Evolutionary conservation across 2,888 invertebrate genomes (phyloP), one percentile per base, ranked within the genome.

Genomic region (Dryobota labecula): DNA sequence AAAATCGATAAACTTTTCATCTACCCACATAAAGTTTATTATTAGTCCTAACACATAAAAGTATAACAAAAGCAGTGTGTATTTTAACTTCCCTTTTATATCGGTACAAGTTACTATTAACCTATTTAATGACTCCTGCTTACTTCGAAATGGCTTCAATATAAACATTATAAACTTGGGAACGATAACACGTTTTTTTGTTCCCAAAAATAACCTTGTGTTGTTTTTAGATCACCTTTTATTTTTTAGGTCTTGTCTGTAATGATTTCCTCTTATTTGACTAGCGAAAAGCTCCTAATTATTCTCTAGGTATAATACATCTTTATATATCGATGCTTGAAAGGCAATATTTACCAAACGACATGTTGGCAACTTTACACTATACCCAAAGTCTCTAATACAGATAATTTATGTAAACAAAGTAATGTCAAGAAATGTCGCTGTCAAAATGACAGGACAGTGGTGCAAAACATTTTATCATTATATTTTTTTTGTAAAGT

Each of bases 51-150:
- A 41, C 63, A 11, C 33, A 51, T 27, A 57, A 57, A 57, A 36
- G 13, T 5, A n/a, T 57, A 61, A 71, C 76, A 80, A 80, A 82
- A 58, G 64, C 82, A 30, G 5, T 51, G 47, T 71, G 47, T 70
- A 54, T 82, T 75, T 60, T 41, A 71, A 63, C 47, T 61, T 27
- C n/a, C 43, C 53, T 57, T 57, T 75, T 70, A 64, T 41, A 70
- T 27, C 58, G n/a, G 30, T 53, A 36, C 36, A 15, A 73, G 73
- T 47, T 74, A 74, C 78, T 68, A 84, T 85, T 82, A 76, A 76
- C 80, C 83, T 62, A 84, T 83, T 84, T 84, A 54, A 84, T 70
- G 68, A 73, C 57, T 65, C 43, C 61, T 72, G 83, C 80, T 82
- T 63, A 64, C 70, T 76, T 76, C 62, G 56, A 73, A 78, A 86